phyloP scores from a whole-genome alignment of 2,797 vertebrate species.

The Fistularia commersonii region DNA sequence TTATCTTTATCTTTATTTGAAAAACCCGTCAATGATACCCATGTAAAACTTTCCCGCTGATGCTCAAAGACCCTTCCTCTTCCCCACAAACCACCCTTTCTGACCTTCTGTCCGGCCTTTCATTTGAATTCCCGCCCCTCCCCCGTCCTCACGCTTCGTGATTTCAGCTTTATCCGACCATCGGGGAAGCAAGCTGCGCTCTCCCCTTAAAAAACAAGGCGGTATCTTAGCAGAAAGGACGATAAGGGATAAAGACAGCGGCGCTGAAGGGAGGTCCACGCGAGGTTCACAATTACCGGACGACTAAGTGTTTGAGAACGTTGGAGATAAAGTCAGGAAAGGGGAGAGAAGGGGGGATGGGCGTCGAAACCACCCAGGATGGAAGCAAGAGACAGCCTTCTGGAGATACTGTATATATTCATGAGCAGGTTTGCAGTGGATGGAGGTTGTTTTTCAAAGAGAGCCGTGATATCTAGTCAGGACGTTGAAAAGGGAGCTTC shows the following conservation, averaged over 20 bases:
- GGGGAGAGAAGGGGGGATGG: constrained; percentile 11
- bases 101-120: constrained; percentile 12
- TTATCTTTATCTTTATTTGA: no score
- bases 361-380: constrained; percentile 18
- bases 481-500: constrained; percentile 22
- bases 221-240: constrained; percentile 36
- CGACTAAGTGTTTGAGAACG: constrained; percentile 22
- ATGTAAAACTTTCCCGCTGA: no score
- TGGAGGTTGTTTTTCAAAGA: constrained; percentile 42
- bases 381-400: constrained; percentile 7
- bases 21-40: no score
- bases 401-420: constrained; percentile 43
- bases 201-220: constrained; percentile 43
- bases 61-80: no score
- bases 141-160: constrained; percentile 28
- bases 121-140: constrained; percentile 4
- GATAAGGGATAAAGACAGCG: constrained; percentile 42
- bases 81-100: constrained; percentile 10
- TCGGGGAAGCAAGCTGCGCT: constrained; percentile 49
- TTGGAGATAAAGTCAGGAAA: constrained; percentile 27
- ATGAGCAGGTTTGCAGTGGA: constrained; percentile 31
- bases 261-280: constrained; percentile 19
- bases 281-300: constrained; percentile 48
- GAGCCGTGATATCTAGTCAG: constrained; percentile 23
- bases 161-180: constrained; percentile 54